A percentile compares a stretch with the other conserved stretches of the same genome.
Conservation (phyloP, 2,888 invertebrate genomes). For the Nemapogon koenigi region DNA sequence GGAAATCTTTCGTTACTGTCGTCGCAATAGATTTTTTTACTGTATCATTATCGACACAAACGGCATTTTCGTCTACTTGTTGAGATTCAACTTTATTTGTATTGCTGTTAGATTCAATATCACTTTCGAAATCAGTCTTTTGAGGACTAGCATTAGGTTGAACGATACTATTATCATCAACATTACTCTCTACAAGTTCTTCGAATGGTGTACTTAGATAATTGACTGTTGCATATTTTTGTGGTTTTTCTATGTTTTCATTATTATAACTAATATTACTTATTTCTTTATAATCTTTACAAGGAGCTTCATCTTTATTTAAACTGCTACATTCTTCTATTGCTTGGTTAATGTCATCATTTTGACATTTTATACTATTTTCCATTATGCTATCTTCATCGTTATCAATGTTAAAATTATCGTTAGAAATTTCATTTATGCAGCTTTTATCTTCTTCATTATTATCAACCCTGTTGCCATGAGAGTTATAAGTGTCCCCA, state of each 20-base stretch:
- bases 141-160: constrained; percentile 3
- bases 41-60: background rate
- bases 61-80: background rate
- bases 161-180: background rate
- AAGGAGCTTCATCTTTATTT: constrained; percentile 1
- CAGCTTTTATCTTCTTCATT: too few species aligned
- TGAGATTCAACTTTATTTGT: background rate
- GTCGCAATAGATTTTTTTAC: constrained; percentile 20
- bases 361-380: too few species aligned
- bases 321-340: background rate
- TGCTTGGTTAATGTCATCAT: background rate
- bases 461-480: too few species aligned
- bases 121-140: constrained; percentile 3
- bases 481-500: too few species aligned
- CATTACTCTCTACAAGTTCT: constrained; percentile 24
- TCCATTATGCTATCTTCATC: too few species aligned
- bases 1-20: constrained; percentile 43
- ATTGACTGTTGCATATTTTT: constrained; percentile 46
- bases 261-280: background rate
- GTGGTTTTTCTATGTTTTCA: constrained; percentile 18
- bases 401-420: too few species aligned
- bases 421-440: too few species aligned
- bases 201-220: constrained; percentile 49
- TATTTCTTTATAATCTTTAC: constrained; percentile 1
- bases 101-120: background rate